Base-by-base conservation (phyloP, 2,113 vertebrate genomes). In the Nansenia antarctica region DNA sequence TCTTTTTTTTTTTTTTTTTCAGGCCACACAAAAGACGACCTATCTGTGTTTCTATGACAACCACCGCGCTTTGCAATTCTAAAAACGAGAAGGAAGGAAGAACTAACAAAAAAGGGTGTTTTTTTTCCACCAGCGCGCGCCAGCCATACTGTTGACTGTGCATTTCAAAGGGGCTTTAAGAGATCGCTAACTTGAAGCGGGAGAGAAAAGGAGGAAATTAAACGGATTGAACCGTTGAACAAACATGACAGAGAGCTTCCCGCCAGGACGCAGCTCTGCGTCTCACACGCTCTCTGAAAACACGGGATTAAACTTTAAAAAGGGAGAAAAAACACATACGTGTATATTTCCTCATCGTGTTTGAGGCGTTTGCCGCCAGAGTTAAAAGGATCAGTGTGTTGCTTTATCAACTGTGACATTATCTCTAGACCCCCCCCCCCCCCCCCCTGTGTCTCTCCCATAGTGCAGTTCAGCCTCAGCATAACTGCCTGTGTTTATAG, bases 11-110 rank as follows among this genome's bases (percentile, higher is more conserved):
- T n/a, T n/a, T n/a, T n/a, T n/a, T n/a, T n/a, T 22, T 58, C 45
- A 62, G 30, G 20, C 12, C 35, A 34, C 47, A 62, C 18, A 37
- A 24, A 69, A 73, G 53, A 65, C 62, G 74, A 69, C 78, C 30
- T 70, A 82, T 76, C 54, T 37, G 57, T 2, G 49, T 76, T 81
- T 74, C 78, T 72, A 86, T 74, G 70, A 74, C 42, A 88, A 82
- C 73, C 27, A 65, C n/a, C n/a, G n/a, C n/a, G 39, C 35, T 37
- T 76, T 53, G 22, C 72, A 66, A 66, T 72, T 31, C 15, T 11
- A 37, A 76, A n/a, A 76, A 49, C 30, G 15, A 27, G 18, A 65
- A 47, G 29, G 58, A 65, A 27, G 18, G 62, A 47, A 26, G 58
- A 65, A 71, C 27, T 58, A 3, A 34, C 34, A n/a, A 57, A 67